Evolutionary conservation across 2,888 invertebrate species (phyloP).

Genomic region (Spodoptera littoralis): DNA sequence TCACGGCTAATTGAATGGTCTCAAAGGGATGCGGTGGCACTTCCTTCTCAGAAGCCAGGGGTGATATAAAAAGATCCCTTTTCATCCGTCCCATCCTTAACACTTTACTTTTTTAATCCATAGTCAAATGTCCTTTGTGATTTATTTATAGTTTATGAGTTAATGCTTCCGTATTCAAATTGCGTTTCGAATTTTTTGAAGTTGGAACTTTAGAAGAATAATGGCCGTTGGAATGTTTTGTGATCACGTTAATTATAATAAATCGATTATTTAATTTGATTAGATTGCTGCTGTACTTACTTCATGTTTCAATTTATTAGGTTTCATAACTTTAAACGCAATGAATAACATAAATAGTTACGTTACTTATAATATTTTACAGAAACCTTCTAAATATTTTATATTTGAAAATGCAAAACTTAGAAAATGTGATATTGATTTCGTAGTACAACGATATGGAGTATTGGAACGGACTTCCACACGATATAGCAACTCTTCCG

Average conservation of each 20-base stretch:
- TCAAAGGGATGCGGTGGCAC: constrained; percentile 59
- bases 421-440: constrained; percentile 32
- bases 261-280: too few species aligned
- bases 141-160: constrained; percentile 51
- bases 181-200: constrained; percentile 3
- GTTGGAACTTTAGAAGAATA: constrained; percentile 2
- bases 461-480: constrained; percentile 56
- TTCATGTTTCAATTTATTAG: too few species aligned
- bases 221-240: not conserved
- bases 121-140: constrained; percentile 51
- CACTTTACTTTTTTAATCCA: constrained; percentile 46
- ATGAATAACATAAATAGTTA: too few species aligned
- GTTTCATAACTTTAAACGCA: too few species aligned
- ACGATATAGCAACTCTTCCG: constrained; percentile 44
- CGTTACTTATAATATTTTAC: too few species aligned
- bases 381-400: too few species aligned
- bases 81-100: constrained; percentile 46
- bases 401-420: too few species aligned
- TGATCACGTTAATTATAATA: not conserved
- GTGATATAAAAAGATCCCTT: constrained; percentile 62
- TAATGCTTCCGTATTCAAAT: constrained; percentile 48
- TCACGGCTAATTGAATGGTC: constrained; percentile 53
- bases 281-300: too few species aligned
- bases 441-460: constrained; percentile 26
- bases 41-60: constrained; percentile 72